Evolutionary conservation across 2,888 invertebrate genomes (phyloP).

Genomic region (Dolichomitus sp.): DNA sequence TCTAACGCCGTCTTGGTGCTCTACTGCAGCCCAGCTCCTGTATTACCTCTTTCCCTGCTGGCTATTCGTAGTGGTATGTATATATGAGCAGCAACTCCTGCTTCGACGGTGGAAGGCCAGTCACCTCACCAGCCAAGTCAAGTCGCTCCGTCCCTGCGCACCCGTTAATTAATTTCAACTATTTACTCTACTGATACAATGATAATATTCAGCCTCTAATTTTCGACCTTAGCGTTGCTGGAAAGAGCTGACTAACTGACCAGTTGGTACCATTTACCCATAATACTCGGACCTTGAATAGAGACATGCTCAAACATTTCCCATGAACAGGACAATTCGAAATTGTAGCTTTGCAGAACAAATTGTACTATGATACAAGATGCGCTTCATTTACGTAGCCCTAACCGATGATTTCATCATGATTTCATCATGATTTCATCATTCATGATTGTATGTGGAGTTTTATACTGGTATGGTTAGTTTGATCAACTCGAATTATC

Average conservation of each 20-base stretch:
- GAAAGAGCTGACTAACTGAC: constrained; percentile 25
- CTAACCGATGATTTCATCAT: constrained; percentile 29
- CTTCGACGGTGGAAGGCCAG: constrained; percentile 20
- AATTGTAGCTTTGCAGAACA: constrained; percentile 19
- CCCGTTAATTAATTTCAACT: constrained; percentile 77
- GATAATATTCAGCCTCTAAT: constrained; percentile 77
- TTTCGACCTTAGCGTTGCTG: constrained; percentile 68
- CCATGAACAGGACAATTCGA: constrained; percentile 9
- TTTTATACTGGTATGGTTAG: not conserved
- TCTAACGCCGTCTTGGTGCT: constrained; percentile 43
- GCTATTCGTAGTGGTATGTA: constrained; percentile 28
- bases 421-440: too few relatives aligned
- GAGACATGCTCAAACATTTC: constrained; percentile 5
- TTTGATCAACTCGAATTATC: not conserved
- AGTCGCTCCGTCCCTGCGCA: constrained; percentile 40
- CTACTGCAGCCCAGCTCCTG: constrained; percentile 39
- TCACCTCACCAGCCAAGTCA: constrained; percentile 12
- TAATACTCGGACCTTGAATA: not conserved
- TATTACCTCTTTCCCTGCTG: constrained; percentile 51
- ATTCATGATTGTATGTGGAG: not conserved
- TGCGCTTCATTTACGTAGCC: constrained; percentile 17
- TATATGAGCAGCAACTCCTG: not conserved
- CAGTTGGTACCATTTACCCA: constrained; percentile 14
- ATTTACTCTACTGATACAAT: constrained; percentile 78
- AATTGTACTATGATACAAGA: not conserved